Evolutionary conservation across 2,888 invertebrate species (phyloP), one percentile per base, ranked within the genome.

Genomic region (Smittia aterrima): DNA sequence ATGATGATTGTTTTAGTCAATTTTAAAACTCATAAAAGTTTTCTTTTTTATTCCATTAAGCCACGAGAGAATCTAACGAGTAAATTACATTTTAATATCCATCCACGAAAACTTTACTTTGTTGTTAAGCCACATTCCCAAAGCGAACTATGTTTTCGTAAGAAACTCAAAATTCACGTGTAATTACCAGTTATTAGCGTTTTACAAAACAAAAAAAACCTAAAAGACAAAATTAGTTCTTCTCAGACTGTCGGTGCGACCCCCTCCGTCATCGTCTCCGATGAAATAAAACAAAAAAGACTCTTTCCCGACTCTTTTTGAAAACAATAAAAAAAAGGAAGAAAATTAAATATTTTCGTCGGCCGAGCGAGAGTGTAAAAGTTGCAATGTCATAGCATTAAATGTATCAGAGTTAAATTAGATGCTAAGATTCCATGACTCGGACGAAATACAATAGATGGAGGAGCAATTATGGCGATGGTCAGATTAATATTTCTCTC

Each of bases 61-160:
- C 38, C 47, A 38, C 41, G 20, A 20, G 38, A 38, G 11, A 41
- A 32, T 47, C 41, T 68, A 68, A 68, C 47, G 24, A 68, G 68
- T 47, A 68, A 68, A 68, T 68, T 68, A 68, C 41, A 68, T 68
- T 68, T 68, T 68, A 68, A 68, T 68, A 68, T 68, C 68, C 47
- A 32, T 68, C 32, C 20, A 58, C 24, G n/a, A n/a, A 58, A 22
- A 6, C 13, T 58, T 58, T 22, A 4, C 24, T 58, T 58, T 22
- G 24, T 47, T 47, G n/a, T 47, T n/a, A 47, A 47, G 47, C 47
- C 47, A 47, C 13, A 4, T 16, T 47, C 38, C 11, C 38, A 11
- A 38, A 7, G 16, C 13, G 47, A 47, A 47, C 13, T n/a, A 7
- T 47, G 4, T 47, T 47, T 47, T 47, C 47, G 11, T 9, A 27